phyloP scores from a whole-genome alignment of 2,113 vertebrate genomes.

The Oryzias curvinotus region DNA sequence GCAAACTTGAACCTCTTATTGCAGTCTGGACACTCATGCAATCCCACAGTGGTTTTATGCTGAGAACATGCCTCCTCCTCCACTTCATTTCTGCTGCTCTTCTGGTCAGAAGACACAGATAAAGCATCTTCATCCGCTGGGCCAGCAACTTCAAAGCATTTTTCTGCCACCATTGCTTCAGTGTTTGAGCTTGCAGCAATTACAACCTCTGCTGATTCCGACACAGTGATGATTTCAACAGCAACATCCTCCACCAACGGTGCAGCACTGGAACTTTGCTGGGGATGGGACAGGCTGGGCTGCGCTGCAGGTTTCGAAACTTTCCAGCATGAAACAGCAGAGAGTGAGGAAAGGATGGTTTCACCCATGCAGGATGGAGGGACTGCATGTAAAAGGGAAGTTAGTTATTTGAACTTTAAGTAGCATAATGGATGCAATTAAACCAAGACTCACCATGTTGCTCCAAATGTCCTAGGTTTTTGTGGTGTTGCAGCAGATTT shows the following conservation, averaged over 20 bases:
- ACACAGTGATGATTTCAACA: constrained; percentile 53
- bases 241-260: constrained; percentile 34
- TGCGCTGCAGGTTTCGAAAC: constrained; percentile 6
- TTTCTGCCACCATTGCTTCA: constrained; percentile 27
- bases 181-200: constrained; percentile 14
- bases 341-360: constrained; percentile 59
- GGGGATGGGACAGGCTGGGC: not conserved
- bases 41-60: constrained; percentile 5
- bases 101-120: constrained; percentile 3
- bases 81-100: not conserved
- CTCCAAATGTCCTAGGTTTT: constrained; percentile 51
- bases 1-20: constrained; percentile 81
- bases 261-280: not conserved
- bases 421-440: not conserved
- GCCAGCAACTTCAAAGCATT: constrained; percentile 9
- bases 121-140: not conserved
- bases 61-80: not conserved
- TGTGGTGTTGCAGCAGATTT: constrained; percentile 65
- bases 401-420: not conserved
- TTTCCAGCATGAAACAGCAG: constrained; percentile 4
- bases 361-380: constrained; percentile 58
- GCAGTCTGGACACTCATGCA: constrained; percentile 74
- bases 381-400: constrained; percentile 36
- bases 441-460: constrained; percentile 51
- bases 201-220: constrained; percentile 62